phyloP scores from a whole-genome alignment of 2,888 invertebrate genomes.

The Cephus pygmeus region DNA sequence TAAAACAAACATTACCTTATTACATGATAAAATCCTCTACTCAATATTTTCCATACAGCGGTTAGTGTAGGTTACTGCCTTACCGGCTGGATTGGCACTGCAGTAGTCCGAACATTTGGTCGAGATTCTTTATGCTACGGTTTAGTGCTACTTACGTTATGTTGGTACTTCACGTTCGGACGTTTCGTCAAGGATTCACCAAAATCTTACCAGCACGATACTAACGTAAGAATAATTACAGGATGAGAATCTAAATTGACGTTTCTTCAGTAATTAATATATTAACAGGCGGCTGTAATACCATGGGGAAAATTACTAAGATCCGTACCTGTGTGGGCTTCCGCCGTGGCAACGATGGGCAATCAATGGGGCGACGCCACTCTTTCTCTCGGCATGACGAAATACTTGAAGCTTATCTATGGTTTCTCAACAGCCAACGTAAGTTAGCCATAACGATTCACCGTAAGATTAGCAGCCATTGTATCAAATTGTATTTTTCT shows the following conservation, averaged over 20 bases:
- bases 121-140: slow-evolving; percentile 70
- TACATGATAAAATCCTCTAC: not conserved
- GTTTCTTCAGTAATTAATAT: not conserved
- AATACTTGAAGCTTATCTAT: slow-evolving; percentile 71
- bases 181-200: slow-evolving; percentile 70
- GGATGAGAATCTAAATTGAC: not conserved
- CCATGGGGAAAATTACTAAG: slow-evolving; percentile 70
- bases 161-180: slow-evolving; percentile 71
- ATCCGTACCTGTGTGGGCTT: slow-evolving; percentile 72
- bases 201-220: slow-evolving; percentile 63
- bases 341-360: slow-evolving; percentile 71
- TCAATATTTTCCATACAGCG: slow-evolving; percentile 52
- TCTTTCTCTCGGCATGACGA: slow-evolving; percentile 70
- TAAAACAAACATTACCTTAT: not conserved
- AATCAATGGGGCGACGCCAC: slow-evolving; percentile 73
- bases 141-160: slow-evolving; percentile 65
- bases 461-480: not conserved
- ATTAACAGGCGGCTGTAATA: slow-evolving; percentile 61
- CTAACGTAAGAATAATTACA: slow-evolving; percentile 51
- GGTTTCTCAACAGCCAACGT: slow-evolving; percentile 72
- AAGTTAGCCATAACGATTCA: slow-evolving; percentile 37
- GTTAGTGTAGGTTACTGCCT: slow-evolving; percentile 71
- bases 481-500: not conserved
- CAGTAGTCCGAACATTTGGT: slow-evolving; percentile 68
- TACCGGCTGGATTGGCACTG: slow-evolving; percentile 69